Conservation (phyloP, 2,797 vertebrate genomes). For the Myotis vivesi region DNA sequence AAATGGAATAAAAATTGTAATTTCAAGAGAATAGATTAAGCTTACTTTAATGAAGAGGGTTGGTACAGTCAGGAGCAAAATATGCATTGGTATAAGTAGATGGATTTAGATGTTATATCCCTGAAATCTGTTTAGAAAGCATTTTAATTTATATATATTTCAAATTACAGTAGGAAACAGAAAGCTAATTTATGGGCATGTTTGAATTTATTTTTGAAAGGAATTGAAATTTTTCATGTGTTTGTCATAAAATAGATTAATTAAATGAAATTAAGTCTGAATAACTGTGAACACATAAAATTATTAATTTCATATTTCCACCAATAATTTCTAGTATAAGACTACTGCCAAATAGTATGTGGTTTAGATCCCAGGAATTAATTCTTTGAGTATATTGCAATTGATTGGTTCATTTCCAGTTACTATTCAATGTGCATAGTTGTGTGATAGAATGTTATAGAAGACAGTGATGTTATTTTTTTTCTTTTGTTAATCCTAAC, state of each 20-base stretch:
- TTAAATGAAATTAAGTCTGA: conserved; percentile 46
- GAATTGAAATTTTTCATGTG: conserved; percentile 37
- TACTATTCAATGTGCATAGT: not conserved
- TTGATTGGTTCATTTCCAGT: not conserved
- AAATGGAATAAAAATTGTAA: not conserved
- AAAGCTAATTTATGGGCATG: conserved; percentile 28
- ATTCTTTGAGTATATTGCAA: conserved; percentile 39
- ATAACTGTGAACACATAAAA: conserved; percentile 22
- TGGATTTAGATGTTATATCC: not conserved
- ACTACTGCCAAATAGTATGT: conserved; percentile 25
- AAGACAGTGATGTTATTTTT: not conserved
- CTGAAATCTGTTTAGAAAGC: conserved; percentile 14
- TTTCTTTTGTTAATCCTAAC: too few relatives aligned
- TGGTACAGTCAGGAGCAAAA: not conserved
- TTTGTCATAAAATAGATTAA: conserved; percentile 48
- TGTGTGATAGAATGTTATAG: not conserved
- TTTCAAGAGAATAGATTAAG: not conserved
- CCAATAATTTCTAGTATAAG: not conserved
- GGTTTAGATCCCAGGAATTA: conserved; percentile 33
- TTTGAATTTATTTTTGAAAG: conserved; percentile 48
- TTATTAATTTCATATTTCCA: not conserved
- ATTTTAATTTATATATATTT: conserved; percentile 37
- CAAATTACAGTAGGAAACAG: not conserved
- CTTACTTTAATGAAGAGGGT: not conserved
- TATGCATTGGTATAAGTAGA: not conserved